Conservation (phyloP, 1,140 invertebrate species). For the Aphidius ervi region DNA sequence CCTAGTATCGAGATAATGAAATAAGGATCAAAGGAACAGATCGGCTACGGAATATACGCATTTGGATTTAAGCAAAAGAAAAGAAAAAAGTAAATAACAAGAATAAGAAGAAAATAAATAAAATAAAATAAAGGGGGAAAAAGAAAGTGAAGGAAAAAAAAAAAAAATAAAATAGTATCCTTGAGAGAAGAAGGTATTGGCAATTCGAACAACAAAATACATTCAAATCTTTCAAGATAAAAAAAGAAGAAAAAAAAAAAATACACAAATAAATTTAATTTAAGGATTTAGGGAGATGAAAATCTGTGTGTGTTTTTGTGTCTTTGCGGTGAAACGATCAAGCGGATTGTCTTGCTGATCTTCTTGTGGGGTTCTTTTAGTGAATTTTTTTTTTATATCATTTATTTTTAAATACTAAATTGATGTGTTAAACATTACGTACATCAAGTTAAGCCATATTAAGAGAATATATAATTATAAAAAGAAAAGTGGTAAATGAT, state of each 20-base stretch:
- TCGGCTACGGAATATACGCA: conserved; percentile 12
- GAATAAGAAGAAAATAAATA: background rate
- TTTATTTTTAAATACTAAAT: too few species aligned
- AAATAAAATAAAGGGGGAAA: conserved; percentile 1
- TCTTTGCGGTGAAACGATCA: conserved; percentile 4
- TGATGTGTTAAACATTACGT: too few species aligned
- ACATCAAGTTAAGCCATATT: too few species aligned
- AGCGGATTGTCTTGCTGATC: background rate
- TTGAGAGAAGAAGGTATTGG: background rate
- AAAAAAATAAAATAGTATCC: conserved; percentile 13
- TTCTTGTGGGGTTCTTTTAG: background rate
- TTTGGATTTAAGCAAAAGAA: conserved; percentile 8
- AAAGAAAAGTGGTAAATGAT: conserved; percentile 25
- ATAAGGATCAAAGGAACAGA: conserved; percentile 50
- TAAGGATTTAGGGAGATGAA: too few species aligned
- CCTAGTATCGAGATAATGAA: conserved; percentile 42
- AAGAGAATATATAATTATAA: background rate
- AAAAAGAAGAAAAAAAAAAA: background rate
- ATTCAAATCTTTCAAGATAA: background rate
- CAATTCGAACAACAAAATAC: too few species aligned
- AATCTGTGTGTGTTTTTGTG: background rate
- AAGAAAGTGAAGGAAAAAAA: conserved; percentile 12
- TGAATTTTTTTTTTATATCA: background rate
- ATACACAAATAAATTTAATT: too few species aligned
- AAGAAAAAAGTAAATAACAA: background rate